Evolutionary conservation across 2,113 vertebrate species (phyloP), one percentile per base, ranked within the genome.

Genomic region (Pterocles burchelli): DNA sequence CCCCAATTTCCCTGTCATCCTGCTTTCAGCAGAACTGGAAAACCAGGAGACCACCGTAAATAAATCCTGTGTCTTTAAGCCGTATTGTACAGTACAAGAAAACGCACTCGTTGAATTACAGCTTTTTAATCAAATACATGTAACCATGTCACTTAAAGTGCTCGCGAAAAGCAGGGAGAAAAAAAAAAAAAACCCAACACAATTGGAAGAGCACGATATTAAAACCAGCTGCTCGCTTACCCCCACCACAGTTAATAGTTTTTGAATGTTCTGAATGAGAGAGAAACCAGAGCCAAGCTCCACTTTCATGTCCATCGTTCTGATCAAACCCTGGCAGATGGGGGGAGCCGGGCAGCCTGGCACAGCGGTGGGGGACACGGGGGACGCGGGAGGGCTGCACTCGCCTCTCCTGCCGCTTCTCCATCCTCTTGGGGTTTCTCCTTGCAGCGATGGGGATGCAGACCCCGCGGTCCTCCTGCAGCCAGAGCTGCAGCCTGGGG

Each of bases 71-170:
- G 76, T 96, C 97, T 97, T 97, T 97, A 97, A 97, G 97, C 78
- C 18, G 2, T 95, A 97, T 89, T 72, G 84, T 95, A 95, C 95
- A 91, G 93, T 95, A 94, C 96, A 91, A 92, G 97, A 96, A 93
- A 97, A 96, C 67, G 96, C 91, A 86, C 96, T 97, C 94, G 96
- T 85, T 97, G 97, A 97, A 97, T 97, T 97, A 97, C 96, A 97
- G 97, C 97, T 97, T 97, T 97, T 97, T 97, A 97, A 97, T 97
- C 97, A 97, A 97, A 97, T 97, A 94, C 97, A 97, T 97, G 96
- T 96, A 97, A 96, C 97, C 96, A 97, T 97, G 97, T 97, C 97
- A 97, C 97, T 97, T 97, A 96, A 96, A 97, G 97, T 97, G 96
- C 97, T 97, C 95, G 90, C 79, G 91, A 97, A 97, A 94, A 97